Evolutionary conservation across 1,140 invertebrate species (phyloP), one percentile per base, ranked within the genome.

Genomic region (Andrena cerasifolii): DNA sequence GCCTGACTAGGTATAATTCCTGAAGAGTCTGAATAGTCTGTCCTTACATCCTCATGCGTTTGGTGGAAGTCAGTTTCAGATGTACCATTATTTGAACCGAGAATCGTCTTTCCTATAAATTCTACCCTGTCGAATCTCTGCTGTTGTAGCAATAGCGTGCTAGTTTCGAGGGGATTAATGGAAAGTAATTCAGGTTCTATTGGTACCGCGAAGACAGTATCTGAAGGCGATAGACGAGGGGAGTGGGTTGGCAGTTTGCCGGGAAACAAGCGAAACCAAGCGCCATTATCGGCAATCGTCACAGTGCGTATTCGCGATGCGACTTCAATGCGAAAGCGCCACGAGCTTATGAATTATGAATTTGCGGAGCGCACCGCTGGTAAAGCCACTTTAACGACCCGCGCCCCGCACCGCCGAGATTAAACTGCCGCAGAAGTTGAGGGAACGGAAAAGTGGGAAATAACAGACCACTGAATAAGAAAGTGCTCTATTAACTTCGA

Each of bases 341-440:
- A 33, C 40, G 74, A 56, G 59, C 54, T 71, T 70, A 76, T 84
- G 78, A 83, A 83, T 85, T 80, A 83, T 83, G 78, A 74, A 85
- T 80, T 80, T 53, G 18, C 40, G 16, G 21, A 43, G 36, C 36
- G 59, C 58, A 3, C 66, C 45, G 47, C n/a, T 43, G 53, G 54
- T 40, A 28, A 80, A 61, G 67, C 62, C 62, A 73, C 66, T 70
- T 84, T 78, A 66, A 80, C 63, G 40, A 72, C 33, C 16, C 26
- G 16, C 28, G 3, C 6, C 6, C 31, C 21, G 16, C 14, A 1
- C 2, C 36, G 3, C 14, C 65, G 26, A 53, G 62, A 73, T 84
- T 73, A 78, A 84, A 53, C 36, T 43, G 53, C 33, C 51, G 47
- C 6, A 2, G 24, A 62, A 72, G 70, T 18, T 33, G 10, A 43